Percentiles rank a stretch among this genome's conserved stretches.
These are phyloP conservation scores for Mythimna albipuncta DNA, from an alignment of 2,888 invertebrate genomes.

Conservation along the genomic window DNA sequence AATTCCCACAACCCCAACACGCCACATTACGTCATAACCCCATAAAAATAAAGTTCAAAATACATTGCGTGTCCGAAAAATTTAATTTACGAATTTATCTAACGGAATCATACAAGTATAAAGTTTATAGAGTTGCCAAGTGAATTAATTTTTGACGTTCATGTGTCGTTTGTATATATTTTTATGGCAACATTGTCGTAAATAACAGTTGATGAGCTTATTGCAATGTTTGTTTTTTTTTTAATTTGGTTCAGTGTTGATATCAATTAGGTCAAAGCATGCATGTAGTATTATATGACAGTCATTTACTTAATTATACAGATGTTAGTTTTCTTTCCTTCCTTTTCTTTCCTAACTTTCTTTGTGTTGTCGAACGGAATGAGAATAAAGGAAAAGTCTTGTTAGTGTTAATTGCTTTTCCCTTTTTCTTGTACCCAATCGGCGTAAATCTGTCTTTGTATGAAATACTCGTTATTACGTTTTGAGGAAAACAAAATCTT, in stretches of 20 bases:
- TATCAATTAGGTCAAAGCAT: slow-evolving; percentile 38
- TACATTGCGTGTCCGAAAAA: slow-evolving; percentile 69
- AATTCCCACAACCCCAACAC: slow-evolving; percentile 64
- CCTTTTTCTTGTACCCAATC: slow-evolving; percentile 60
- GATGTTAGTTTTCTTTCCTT: slow-evolving; percentile 41
- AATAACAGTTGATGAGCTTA: slow-evolving; percentile 66
- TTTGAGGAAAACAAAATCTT: slow-evolving; percentile 28
- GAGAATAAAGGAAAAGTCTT: slow-evolving; percentile 40
- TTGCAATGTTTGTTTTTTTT: slow-evolving; percentile 67
- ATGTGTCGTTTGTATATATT: slow-evolving; percentile 65
- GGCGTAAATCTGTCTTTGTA: slow-evolving; percentile 68
- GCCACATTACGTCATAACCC: slow-evolving; percentile 68
- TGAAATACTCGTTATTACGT: slow-evolving; percentile 52
- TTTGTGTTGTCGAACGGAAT: slow-evolving; percentile 45
- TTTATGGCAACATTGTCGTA: slow-evolving; percentile 71
- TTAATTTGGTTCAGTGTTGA: slow-evolving; percentile 46
- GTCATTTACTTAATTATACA: slow-evolving; percentile 29
- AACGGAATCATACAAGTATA: slow-evolving; percentile 87
- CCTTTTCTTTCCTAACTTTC: slow-evolving; percentile 32
- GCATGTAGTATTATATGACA: slow-evolving; percentile 37
- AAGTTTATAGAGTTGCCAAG: slow-evolving; percentile 85
- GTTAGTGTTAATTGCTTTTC: slow-evolving; percentile 60
- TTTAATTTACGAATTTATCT: slow-evolving; percentile 90
- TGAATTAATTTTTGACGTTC: slow-evolving; percentile 80
- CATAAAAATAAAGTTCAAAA: slow-evolving; percentile 66